Percentiles rank a stretch among this genome's conserved stretches.
These are phyloP conservation scores for Altica lythri DNA, from an alignment of 2,888 invertebrate genomes.

Conservation along the genomic window DNA sequence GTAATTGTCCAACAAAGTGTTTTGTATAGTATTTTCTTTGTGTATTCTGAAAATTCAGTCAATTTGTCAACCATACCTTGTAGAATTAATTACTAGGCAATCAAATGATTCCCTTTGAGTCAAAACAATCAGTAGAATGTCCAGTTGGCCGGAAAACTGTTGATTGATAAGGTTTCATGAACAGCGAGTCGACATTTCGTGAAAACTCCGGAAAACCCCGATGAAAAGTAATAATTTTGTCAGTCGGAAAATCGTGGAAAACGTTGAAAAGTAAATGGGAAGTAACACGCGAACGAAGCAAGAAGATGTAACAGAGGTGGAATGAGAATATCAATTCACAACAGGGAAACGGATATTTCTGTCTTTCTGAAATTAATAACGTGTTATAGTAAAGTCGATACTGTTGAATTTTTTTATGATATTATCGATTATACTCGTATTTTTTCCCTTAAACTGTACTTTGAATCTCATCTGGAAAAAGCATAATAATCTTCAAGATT, in stretches of 20 bases:
- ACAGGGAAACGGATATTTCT: too few species aligned
- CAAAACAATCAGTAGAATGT: slow-evolving; percentile 15
- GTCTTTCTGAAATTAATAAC: too few species aligned
- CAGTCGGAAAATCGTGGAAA: slow-evolving; percentile 19
- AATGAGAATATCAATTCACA: neutral
- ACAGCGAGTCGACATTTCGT: slow-evolving; percentile 12
- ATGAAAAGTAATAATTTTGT: slow-evolving; percentile 12
- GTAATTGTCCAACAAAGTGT: too few species aligned
- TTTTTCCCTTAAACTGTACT: too few species aligned
- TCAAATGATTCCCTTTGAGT: neutral
- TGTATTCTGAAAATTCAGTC: too few species aligned
- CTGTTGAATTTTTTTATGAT: too few species aligned
- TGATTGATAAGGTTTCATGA: slow-evolving; percentile 19
- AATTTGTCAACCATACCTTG: slow-evolving; percentile 7
- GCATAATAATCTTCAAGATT: too few species aligned
- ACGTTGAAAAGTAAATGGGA: slow-evolving; percentile 20
- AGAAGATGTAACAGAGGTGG: neutral
- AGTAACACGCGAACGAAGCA: slow-evolving; percentile 10
- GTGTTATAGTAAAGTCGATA: too few species aligned
- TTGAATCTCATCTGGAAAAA: too few species aligned
- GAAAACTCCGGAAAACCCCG: slow-evolving; percentile 16
- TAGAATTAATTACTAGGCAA: slow-evolving; percentile 7
- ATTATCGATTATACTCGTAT: too few species aligned
- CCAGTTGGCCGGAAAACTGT: slow-evolving; percentile 21
- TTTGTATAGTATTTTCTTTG: too few species aligned